Conservation (phyloP, 1,140 invertebrate species). For the Dendroctonus ponderosae region DNA sequence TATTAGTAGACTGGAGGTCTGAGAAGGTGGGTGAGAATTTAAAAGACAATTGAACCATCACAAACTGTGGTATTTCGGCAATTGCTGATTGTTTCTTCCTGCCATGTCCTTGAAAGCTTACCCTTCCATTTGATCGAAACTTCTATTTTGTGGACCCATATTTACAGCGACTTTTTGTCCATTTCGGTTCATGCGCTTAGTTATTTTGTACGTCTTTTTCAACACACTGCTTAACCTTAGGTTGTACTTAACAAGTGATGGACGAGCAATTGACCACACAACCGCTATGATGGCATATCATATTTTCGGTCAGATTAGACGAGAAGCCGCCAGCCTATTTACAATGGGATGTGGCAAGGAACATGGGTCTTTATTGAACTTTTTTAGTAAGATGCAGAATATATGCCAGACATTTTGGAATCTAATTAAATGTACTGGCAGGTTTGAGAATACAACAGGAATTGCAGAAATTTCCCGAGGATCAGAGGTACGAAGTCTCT, state of each 20-base stretch:
- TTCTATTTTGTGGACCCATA: too few relatives aligned
- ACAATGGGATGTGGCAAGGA: constrained; percentile 58
- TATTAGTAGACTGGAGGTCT: too few relatives aligned
- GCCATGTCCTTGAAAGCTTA: too few relatives aligned
- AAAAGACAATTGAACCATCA: too few relatives aligned
- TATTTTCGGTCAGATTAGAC: constrained; percentile 62
- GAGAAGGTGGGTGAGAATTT: too few relatives aligned
- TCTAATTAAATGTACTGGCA: constrained; percentile 13
- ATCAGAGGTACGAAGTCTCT: constrained; percentile 64
- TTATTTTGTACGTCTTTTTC: neutral
- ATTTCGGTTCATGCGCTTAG: too few relatives aligned
- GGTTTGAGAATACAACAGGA: constrained; percentile 65
- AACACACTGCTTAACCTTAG: constrained; percentile 36
- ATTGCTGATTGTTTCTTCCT: too few relatives aligned
- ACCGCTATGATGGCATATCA: constrained; percentile 63
- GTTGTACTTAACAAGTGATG: constrained; percentile 66
- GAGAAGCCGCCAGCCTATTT: constrained; percentile 62
- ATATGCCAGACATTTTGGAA: neutral
- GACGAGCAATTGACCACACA: constrained; percentile 61
- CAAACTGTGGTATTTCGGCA: too few relatives aligned
- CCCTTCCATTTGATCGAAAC: too few relatives aligned
- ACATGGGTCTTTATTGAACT: constrained; percentile 62
- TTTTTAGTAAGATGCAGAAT: constrained; percentile 51
- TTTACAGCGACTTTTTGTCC: too few relatives aligned
- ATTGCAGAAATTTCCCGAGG: constrained; percentile 64